Evolutionary conservation across 2,888 invertebrate genomes (phyloP), one percentile per base, ranked within the genome.

Genomic region (Rosalia funebris): DNA sequence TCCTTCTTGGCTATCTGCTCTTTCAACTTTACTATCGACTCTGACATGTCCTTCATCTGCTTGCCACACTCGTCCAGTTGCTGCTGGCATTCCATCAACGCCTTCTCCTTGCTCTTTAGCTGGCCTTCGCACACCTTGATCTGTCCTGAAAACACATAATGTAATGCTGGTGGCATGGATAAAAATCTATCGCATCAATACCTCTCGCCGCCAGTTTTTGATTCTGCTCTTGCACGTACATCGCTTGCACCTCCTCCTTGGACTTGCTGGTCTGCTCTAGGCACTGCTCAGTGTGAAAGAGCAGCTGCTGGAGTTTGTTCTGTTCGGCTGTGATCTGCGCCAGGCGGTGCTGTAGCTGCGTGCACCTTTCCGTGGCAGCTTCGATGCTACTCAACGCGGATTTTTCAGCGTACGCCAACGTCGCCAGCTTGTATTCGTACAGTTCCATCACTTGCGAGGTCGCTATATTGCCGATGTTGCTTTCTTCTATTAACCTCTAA

Each of bases 401-500:
- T 25, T 83, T 76, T 73, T 86, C 84, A 0, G 84, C 82, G 61
- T 84, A 83, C 7, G 80, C 80, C 81, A 86, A 82, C 12, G 84
- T 78, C 1, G 86, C 84, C 77, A 90, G 82, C 76, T 90, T 89
- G 76, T 89, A 90, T 14, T 90, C 89, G 57, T 89, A 91, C 62
- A 91, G 73, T 75, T 91, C 90, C 87, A 91, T 90, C 2, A 90
- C 86, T 44, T 89, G 86, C 0, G 89, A 89, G 0, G 88, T 88
- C 0, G 88, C 84, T 52, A 88, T 82, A 68, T 88, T 86, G 0
- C 80, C 77, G 44, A 87, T 80, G 82, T 85, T 64, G 39, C 66
- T 67, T 32, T 62, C 64, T 9, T 55, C 50, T 25, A 71, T 44
- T 31, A 57, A 36, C 53, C 25, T 60, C 68, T 71, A 45, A 25